Conservation (phyloP, 2,888 invertebrate species). For the Noctua janthe region DNA sequence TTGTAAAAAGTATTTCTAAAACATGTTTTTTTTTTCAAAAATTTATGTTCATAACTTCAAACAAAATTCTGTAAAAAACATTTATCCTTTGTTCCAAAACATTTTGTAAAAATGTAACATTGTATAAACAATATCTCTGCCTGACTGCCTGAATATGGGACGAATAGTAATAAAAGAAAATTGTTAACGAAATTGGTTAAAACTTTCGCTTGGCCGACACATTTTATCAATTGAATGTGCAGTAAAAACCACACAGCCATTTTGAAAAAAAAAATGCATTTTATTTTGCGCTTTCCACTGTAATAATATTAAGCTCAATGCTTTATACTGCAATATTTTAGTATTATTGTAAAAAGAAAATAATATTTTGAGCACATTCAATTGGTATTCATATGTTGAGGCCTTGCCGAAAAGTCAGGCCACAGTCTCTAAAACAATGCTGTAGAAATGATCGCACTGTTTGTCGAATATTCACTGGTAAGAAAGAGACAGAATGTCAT, state of each 20-base stretch:
- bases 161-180: slow-evolving; percentile 76
- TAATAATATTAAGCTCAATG: slow-evolving; percentile 47
- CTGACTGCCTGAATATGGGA: slow-evolving; percentile 74
- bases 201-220: slow-evolving; percentile 31
- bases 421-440: slow-evolving; percentile 28
- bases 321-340: slow-evolving; percentile 47
- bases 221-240: slow-evolving; percentile 45
- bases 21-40: neutral
- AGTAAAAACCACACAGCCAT: slow-evolving; percentile 46
- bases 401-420: slow-evolving; percentile 31
- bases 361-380: slow-evolving; percentile 38
- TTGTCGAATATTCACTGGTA: slow-evolving; percentile 13
- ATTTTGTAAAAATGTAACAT: slow-evolving; percentile 53
- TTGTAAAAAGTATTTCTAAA: slow-evolving; percentile 51
- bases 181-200: slow-evolving; percentile 78
- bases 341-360: slow-evolving; percentile 29
- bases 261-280: slow-evolving; percentile 38
- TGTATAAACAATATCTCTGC: slow-evolving; percentile 69
- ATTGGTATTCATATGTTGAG: slow-evolving; percentile 20
- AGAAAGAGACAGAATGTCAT: slow-evolving; percentile 19
- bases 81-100: slow-evolving; percentile 14
- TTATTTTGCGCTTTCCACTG: slow-evolving; percentile 55
- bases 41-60: neutral
- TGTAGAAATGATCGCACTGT: slow-evolving; percentile 20
- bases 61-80: slow-evolving; percentile 26